phyloP scores from a whole-genome alignment of 2,797 vertebrate species.

The Peromyscus eremicus region DNA sequence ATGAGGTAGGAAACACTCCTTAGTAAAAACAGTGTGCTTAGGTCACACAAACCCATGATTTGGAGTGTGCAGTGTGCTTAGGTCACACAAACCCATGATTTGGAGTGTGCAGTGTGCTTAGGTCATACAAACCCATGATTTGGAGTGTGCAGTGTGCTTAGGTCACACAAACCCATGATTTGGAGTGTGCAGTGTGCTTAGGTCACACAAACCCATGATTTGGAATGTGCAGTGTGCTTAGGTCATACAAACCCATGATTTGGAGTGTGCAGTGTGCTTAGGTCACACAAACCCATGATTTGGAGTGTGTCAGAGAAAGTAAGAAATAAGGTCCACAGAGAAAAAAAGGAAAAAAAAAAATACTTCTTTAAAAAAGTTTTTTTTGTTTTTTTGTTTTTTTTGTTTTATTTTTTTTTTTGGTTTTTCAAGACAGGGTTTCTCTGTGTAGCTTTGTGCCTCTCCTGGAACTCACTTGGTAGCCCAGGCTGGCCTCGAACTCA shows the following conservation, averaged over 20 bases:
- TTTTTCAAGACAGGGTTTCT: too few relatives aligned
- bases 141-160: not conserved
- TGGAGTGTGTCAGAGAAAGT: not conserved
- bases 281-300: not conserved
- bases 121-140: not conserved
- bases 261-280: not conserved
- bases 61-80: not conserved
- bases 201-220: not conserved
- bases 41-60: not conserved
- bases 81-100: not conserved
- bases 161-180: not conserved
- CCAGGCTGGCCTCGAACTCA: too few relatives aligned
- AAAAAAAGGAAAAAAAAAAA: not conserved
- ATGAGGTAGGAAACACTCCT: not conserved
- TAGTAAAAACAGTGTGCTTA: not conserved
- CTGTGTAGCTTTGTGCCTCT: too few relatives aligned
- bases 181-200: not conserved
- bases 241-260: not conserved
- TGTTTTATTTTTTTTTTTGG: too few relatives aligned
- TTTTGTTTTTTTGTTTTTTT: too few relatives aligned
- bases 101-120: not conserved
- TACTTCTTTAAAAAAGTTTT: constrained; percentile 10
- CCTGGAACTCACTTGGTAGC: too few relatives aligned
- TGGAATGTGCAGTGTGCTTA: not conserved
- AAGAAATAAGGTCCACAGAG: not conserved